Evolutionary conservation across 2,888 invertebrate species (phyloP).

Genomic region (Notodonta dromedarius): DNA sequence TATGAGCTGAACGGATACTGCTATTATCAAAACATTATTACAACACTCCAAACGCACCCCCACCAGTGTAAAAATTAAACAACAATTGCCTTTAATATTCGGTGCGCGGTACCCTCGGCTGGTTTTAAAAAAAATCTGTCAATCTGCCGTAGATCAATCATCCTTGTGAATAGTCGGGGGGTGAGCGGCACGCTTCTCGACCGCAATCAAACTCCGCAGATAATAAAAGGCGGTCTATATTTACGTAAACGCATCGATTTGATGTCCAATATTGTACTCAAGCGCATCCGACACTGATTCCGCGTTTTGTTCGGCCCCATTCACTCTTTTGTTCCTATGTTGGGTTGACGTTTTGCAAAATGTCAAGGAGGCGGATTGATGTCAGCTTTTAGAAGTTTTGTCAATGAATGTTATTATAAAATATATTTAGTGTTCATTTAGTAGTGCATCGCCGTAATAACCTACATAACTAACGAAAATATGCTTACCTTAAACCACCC

Average conservation of each 20-base stretch:
- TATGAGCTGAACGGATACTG: conserved; percentile 82
- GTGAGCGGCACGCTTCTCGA: conserved; percentile 61
- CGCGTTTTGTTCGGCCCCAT: conserved; percentile 52
- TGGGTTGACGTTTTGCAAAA: conserved; percentile 65
- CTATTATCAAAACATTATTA: conserved; percentile 85
- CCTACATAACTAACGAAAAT: too few relatives aligned
- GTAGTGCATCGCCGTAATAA: too few relatives aligned
- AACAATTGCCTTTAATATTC: conserved; percentile 85
- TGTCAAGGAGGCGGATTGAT: conserved; percentile 61
- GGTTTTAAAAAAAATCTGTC: conserved; percentile 82
- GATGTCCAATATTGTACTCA: conserved; percentile 75
- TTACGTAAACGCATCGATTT: conserved; percentile 81
- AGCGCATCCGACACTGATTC: conserved; percentile 69
- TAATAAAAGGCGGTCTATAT: conserved; percentile 79
- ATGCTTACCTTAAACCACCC: too few relatives aligned
- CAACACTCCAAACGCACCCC: conserved; percentile 81
- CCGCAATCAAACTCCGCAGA: conserved; percentile 77
- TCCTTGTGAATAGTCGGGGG: conserved; percentile 75
- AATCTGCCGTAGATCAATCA: conserved; percentile 83
- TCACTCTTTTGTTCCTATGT: conserved; percentile 56
- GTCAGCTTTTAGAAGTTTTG: conserved; percentile 24
- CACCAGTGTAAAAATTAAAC: conserved; percentile 82
- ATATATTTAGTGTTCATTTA: background rate
- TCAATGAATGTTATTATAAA: background rate
- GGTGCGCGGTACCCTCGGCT: conserved; percentile 69